Conservation (phyloP, 1,140 invertebrate genomes). For the Pseudomyrmex dendroicus region DNA sequence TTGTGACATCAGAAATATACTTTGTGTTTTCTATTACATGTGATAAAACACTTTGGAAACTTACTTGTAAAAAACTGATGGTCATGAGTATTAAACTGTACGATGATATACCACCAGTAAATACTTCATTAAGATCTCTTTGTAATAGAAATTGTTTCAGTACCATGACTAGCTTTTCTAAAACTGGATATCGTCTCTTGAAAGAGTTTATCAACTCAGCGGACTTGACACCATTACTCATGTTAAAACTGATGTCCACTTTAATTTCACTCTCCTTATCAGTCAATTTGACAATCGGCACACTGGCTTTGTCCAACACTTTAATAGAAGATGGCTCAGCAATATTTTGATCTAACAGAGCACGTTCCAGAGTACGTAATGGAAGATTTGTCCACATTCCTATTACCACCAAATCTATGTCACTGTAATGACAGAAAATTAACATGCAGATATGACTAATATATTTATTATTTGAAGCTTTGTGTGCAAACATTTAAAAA, state of each 20-base stretch:
- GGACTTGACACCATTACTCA: conserved; percentile 97
- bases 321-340: conserved; percentile 95
- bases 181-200: conserved; percentile 92
- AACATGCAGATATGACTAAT: not conserved
- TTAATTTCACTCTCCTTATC: conserved; percentile 96
- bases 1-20: not conserved
- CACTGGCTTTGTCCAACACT: conserved; percentile 98
- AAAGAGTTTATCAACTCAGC: conserved; percentile 97
- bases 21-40: too few relatives aligned
- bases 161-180: conserved; percentile 97
- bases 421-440: conserved; percentile 87
- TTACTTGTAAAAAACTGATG: conserved; percentile 97
- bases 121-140: conserved; percentile 99
- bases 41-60: conserved; percentile 13
- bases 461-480: not conserved
- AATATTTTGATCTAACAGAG: conserved; percentile 94
- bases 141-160: conserved; percentile 99
- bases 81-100: conserved; percentile 99
- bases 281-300: conserved; percentile 99
- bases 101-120: conserved; percentile 99
- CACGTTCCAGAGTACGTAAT: conserved; percentile 95
- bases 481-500: conserved; percentile 3
- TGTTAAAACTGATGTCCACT: conserved; percentile 99
- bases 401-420: conserved; percentile 98
- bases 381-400: conserved; percentile 97